These are phyloP conservation scores for Stenurella melanura DNA, from an alignment of 2,888 invertebrate genomes.

Conservation along the genomic window DNA sequence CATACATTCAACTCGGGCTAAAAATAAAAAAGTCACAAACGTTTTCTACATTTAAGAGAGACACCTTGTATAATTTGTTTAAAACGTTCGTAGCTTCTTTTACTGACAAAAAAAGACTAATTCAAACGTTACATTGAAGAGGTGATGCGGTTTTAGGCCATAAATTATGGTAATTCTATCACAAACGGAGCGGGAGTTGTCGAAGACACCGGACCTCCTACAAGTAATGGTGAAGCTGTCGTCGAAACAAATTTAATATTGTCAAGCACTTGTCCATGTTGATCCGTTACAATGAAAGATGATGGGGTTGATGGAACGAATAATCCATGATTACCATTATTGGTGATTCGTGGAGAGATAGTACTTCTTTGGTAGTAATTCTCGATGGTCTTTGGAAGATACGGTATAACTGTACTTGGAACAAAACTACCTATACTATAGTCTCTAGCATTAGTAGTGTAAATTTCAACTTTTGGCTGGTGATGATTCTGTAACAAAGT, in stretches of 20 bases:
- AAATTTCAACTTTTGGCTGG: conserved; percentile 59
- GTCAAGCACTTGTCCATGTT: conserved; percentile 50
- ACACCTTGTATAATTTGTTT: too few relatives aligned
- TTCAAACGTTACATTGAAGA: neutral
- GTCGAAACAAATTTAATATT: conserved; percentile 45
- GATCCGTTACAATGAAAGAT: conserved; percentile 48
- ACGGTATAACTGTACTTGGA: conserved; percentile 58
- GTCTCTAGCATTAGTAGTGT: conserved; percentile 58
- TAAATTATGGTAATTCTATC: conserved; percentile 1
- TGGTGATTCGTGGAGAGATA: conserved; percentile 53
- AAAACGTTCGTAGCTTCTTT: too few relatives aligned
- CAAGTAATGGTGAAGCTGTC: conserved; percentile 44
- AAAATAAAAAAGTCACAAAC: too few relatives aligned
- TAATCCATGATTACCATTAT: conserved; percentile 51
- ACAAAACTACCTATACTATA: conserved; percentile 59
- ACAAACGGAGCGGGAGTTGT: conserved; percentile 28
- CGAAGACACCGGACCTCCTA: conserved; percentile 18
- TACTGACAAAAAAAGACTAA: too few relatives aligned
- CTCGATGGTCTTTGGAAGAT: conserved; percentile 36
- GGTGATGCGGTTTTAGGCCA: neutral
- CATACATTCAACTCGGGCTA: too few relatives aligned
- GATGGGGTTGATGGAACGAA: conserved; percentile 47
- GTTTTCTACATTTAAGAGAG: too few relatives aligned
- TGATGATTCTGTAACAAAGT: conserved; percentile 37
- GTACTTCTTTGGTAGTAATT: conserved; percentile 53